phyloP scores from a whole-genome alignment of 1,140 invertebrate genomes.

The Pogonomyrmex barbatus region DNA sequence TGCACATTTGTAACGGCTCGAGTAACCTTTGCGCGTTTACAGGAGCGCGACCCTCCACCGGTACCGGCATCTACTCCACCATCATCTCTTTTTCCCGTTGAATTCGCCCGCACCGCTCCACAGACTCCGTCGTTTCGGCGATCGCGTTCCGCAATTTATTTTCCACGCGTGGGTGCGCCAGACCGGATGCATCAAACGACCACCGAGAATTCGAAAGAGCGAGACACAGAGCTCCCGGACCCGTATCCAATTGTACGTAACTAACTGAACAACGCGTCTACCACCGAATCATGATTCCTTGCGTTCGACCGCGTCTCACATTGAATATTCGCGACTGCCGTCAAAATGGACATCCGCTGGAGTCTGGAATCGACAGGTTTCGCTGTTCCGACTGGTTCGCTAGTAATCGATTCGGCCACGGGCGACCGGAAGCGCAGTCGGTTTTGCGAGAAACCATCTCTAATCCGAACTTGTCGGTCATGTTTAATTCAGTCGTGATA shows the following conservation, averaged over 20 bases:
- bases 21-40: constrained; percentile 71
- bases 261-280: constrained; percentile 37
- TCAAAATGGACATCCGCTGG: constrained; percentile 65
- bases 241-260: constrained; percentile 27
- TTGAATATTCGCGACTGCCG: constrained; percentile 65
- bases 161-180: constrained; percentile 53
- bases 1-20: constrained; percentile 77
- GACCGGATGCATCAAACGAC: constrained; percentile 60
- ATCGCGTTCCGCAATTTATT: constrained; percentile 70
- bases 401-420: constrained; percentile 69
- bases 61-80: constrained; percentile 42
- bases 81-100: constrained; percentile 56
- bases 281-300: constrained; percentile 59
- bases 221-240: no score
- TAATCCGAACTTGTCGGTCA: constrained; percentile 68
- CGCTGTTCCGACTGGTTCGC: constrained; percentile 42
- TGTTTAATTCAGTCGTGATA: constrained; percentile 71
- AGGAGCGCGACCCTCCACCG: constrained; percentile 34
- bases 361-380: constrained; percentile 71
- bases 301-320: constrained; percentile 62
- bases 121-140: constrained; percentile 56
- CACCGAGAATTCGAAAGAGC: constrained; percentile 30
- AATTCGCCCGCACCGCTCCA: constrained; percentile 22
- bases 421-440: constrained; percentile 41
- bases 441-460: constrained; percentile 46